Base-by-base conservation (phyloP, 1,140 invertebrate genomes). In the Calephelis nemesis region DNA sequence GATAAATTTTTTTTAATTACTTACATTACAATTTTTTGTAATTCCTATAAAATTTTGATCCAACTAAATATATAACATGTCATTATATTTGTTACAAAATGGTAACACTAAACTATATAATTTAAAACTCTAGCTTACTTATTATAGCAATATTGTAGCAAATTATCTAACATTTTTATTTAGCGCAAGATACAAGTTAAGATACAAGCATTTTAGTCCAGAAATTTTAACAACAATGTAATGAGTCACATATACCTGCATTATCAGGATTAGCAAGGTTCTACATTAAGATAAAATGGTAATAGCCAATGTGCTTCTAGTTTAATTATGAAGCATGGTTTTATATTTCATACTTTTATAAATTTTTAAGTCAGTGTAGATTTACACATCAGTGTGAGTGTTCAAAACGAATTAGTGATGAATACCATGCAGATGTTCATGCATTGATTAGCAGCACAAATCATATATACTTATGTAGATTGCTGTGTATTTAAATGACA, bases 271-370 rank as follows among this genome's bases (percentile, higher is more conserved):
- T 77, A 82, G 73, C 79, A 75, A 79, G 77, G 72, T 83, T 83
- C 78, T 82, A 86, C 78, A 68, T 69, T 74, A 76, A 76, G 71
- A 78, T 72, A 69, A 68, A 73, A 79, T 75, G 73, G 81, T 63
- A 77, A 76, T 81, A 85, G 84, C 87, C 77, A 77, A 83, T 84
- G 84, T 87, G 84, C 84, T 80, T 82, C 81, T 87, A 83, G 78
- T 78, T 62, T 67, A 70, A 87, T 39, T 58, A 58, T 87, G 87
- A 87, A 84, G 80, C 84, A 89, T 89, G 84, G 69, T 69, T 74
- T 72, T 79, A 74, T 68, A 64, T 77, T 77, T 79, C 73, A 72
- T 77, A 72, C 77, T 78, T 73, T 70, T 71, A 74, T 68, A 77
- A 75, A 70, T 71, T 72, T 63, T 71, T 68, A 67, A 74, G 68